phyloP scores from a whole-genome alignment of 2,888 invertebrate genomes.

The Podotricha telesiphe region DNA sequence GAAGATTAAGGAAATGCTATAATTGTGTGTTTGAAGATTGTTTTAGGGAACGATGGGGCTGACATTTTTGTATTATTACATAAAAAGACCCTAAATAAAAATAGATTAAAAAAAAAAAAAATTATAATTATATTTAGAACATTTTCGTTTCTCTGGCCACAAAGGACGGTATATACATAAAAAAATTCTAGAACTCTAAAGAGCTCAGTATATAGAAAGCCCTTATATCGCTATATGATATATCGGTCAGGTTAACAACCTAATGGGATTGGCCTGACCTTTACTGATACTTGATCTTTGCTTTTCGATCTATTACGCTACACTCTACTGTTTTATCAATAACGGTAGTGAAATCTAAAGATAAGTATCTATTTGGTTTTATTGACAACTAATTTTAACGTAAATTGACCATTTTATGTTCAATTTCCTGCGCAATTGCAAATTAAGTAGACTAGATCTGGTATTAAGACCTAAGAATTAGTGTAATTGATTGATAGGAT shows the following conservation, averaged over 20 bases:
- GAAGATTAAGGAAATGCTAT: too few relatives aligned
- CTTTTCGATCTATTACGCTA: conserved; percentile 15
- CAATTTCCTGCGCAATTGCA: not conserved
- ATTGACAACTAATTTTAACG: not conserved
- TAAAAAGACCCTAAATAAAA: too few relatives aligned
- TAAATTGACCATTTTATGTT: not conserved
- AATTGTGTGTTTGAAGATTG: too few relatives aligned
- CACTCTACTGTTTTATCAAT: conserved; percentile 11
- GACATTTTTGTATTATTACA: too few relatives aligned
- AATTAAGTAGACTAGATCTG: not conserved
- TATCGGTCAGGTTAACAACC: conserved; percentile 18
- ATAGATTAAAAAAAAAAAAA: too few relatives aligned
- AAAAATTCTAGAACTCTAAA: not conserved
- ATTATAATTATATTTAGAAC: too few relatives aligned
- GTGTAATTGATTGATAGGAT: not conserved
- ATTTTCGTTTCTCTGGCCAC: too few relatives aligned
- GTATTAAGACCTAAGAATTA: not conserved
- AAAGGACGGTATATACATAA: not conserved
- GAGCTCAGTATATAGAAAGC: not conserved
- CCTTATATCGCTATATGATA: conserved; percentile 7
- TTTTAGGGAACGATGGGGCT: too few relatives aligned
- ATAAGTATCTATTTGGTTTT: not conserved
- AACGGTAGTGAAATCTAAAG: not conserved
- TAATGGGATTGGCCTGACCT: conserved; percentile 21
- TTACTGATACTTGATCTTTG: conserved; percentile 22